Base-by-base conservation (phyloP, 2,797 vertebrate species). In the Sebastes minor region DNA sequence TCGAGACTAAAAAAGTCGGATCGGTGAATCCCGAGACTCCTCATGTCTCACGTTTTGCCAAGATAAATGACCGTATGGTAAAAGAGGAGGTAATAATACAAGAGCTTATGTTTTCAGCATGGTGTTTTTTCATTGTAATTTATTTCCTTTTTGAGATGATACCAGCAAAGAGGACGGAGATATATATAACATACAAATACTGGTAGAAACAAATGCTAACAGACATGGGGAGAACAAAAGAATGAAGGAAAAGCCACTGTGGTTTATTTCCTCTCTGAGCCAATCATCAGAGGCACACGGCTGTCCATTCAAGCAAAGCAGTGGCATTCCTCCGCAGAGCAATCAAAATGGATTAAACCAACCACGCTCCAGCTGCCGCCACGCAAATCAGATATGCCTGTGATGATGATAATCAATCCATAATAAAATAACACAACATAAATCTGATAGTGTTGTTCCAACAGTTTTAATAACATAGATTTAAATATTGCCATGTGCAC, bases 391-490 rank as follows among this genome's bases (percentile, higher is more conserved):
- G 93, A 94, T 90, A 93, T 88, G 92, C 88, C 90, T 84, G 90
- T 91, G 90, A 94, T 93, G 89, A 92, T 93, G 92, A 91, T 94
- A 94, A 95, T 95, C 94, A 95, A 95, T 95, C 93, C 88, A 94
- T 94, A 94, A 94, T 95, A 94, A 93, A 94, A 94, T 93, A 94
- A 94, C 92, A 87, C 87, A 92, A 93, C 93, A 95, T 94, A 92
- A 95, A 95, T 95, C 93, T 94, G 88, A 95, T 94, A 92, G 92
- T 95, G 94, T 95, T 95, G 94, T 95, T 94, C 88, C 89, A 94
- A 95, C 93, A 95, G 83, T 95, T 96, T 95, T 95, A 95, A 95
- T 94, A 95, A 94, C 94, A 92, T 87, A 93, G 92, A 95, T 95
- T 95, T 95, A 92, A 95, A 95, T 95, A 95, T 94, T 94, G 94